These are phyloP conservation scores for Gortyna flavago DNA, from an alignment of 2,888 invertebrate genomes.

Conservation along the genomic window DNA sequence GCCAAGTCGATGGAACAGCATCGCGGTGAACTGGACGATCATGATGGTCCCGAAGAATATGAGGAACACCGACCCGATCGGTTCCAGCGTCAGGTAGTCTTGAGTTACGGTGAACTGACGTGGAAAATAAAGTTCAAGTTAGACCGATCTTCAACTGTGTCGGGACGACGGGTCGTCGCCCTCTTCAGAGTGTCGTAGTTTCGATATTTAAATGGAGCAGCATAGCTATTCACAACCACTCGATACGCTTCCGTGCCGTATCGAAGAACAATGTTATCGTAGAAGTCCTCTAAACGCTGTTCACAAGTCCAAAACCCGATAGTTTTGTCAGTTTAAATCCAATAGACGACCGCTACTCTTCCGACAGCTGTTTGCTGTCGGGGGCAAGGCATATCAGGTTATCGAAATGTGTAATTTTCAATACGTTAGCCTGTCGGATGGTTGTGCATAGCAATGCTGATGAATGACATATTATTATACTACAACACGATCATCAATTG, in stretches of 20 bases:
- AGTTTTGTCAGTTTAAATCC: no score
- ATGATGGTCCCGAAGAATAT: constrained; percentile 98
- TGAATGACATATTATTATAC: not conserved
- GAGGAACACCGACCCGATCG: constrained; percentile 98
- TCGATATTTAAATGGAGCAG: constrained; percentile 2
- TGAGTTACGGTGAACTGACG: constrained; percentile 94
- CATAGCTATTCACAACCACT: no score
- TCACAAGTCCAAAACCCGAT: no score
- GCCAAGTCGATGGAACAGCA: constrained; percentile 99
- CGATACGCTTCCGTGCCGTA: no score
- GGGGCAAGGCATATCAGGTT: no score
- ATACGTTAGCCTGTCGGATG: no score
- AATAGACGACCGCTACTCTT: no score
- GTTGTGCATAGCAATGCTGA: not conserved
- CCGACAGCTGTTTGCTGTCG: no score
- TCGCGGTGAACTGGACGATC: constrained; percentile 98
- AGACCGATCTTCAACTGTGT: not conserved
- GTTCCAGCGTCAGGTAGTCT: constrained; percentile 97
- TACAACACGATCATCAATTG: not conserved
- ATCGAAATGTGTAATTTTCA: no score
- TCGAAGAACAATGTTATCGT: no score
- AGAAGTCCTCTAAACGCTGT: no score
- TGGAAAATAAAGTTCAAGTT: constrained; percentile 5
- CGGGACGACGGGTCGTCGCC: not conserved
- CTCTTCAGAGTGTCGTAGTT: not conserved